A percentile compares a stretch with the other conserved stretches of the same genome.
Evolutionary conservation across 2,888 invertebrate genomes (phyloP).

Genomic region (Lymantria dispar): DNA sequence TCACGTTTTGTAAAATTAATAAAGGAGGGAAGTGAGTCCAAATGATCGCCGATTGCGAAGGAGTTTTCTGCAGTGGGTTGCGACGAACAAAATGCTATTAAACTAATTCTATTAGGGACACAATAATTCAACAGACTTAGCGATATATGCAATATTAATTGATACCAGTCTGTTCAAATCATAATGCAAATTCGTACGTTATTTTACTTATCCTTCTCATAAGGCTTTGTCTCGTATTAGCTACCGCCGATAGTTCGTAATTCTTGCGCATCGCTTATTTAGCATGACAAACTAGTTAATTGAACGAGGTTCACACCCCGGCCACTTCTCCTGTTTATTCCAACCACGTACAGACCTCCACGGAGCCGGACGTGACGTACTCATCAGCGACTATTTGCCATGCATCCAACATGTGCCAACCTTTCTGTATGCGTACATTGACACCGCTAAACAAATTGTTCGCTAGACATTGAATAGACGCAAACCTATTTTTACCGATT

Average conservation of each 20-base stretch:
- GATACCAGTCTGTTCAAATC: no score
- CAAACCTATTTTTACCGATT: no score
- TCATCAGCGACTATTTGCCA: constrained; percentile 37
- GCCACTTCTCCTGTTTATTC: constrained; percentile 46
- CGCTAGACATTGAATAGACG: constrained; percentile 1
- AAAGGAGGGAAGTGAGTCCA: no score
- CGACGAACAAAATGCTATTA: no score
- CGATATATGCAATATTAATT: no score
- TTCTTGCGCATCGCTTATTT: constrained; percentile 13
- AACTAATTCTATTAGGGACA: no score
- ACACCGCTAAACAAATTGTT: constrained; percentile 30
- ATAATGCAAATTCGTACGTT: no score
- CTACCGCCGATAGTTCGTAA: constrained; percentile 15
- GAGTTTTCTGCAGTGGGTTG: no score
- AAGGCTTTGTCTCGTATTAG: constrained; percentile 11
- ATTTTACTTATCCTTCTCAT: no score
- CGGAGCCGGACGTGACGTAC: constrained; percentile 62
- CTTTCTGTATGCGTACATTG: constrained; percentile 29
- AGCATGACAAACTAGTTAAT: constrained; percentile 42
- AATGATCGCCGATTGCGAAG: no score
- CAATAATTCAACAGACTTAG: no score
- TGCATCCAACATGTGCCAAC: constrained; percentile 33
- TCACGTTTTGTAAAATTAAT: no score
- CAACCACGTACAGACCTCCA: constrained; percentile 66
- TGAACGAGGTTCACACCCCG: constrained; percentile 46